phyloP scores from a whole-genome alignment of 2,113 vertebrate species.

The Pygoscelis antarcticus region DNA sequence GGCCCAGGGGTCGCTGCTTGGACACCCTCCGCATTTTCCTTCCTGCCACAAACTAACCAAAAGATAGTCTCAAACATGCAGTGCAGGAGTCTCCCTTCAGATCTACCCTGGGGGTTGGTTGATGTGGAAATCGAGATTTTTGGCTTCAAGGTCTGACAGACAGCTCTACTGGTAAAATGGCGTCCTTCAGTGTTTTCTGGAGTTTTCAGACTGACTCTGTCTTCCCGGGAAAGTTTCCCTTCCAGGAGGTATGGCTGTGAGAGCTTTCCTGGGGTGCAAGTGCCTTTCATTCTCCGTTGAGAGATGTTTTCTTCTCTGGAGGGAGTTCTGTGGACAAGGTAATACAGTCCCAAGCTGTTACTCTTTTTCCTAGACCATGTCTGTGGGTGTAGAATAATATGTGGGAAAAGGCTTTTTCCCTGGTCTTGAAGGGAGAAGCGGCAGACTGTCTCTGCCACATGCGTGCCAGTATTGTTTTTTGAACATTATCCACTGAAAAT shows the following conservation, averaged over 20 bases:
- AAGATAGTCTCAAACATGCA: background rate
- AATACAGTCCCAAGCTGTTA: background rate
- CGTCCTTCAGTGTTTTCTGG: background rate
- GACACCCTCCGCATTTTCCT: rapidly evolving
- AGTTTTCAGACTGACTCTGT: background rate
- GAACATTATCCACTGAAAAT: background rate
- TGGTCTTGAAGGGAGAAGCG: background rate
- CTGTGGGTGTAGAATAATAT: background rate
- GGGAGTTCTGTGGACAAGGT: background rate
- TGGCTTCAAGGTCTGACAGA: background rate
- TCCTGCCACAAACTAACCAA: background rate
- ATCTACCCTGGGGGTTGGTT: background rate
- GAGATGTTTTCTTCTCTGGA: background rate
- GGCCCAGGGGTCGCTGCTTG: background rate
- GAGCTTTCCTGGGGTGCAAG: background rate
- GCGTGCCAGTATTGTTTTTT: background rate
- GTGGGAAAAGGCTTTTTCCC: background rate
- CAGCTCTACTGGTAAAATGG: background rate
- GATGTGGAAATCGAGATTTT: background rate
- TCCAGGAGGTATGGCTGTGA: background rate
- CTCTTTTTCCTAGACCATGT: background rate
- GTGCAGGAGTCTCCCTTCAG: background rate
- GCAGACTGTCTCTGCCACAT: background rate
- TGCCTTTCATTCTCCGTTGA: background rate
- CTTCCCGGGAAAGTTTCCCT: background rate